Conservation (phyloP, 2,888 invertebrate genomes). For the Agrotis ipsilon region DNA sequence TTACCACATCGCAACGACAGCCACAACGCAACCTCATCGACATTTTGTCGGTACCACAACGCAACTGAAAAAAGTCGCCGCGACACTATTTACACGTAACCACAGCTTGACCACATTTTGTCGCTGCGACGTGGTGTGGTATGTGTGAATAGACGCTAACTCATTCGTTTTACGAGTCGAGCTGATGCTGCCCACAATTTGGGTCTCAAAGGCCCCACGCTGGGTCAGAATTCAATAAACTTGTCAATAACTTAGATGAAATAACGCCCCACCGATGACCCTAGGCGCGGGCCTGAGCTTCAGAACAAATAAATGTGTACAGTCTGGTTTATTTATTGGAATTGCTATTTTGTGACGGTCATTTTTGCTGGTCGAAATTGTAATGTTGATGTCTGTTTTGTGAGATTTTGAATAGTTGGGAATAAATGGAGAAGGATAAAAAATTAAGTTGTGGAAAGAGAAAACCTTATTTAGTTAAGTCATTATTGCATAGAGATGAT, state of each 20-base stretch:
- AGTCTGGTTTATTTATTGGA: constrained; percentile 48
- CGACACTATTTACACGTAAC: too few relatives aligned
- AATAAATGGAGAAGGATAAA: too few relatives aligned
- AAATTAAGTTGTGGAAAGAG: too few relatives aligned
- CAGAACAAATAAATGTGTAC: constrained; percentile 47
- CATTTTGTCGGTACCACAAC: too few relatives aligned
- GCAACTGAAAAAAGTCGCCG: too few relatives aligned
- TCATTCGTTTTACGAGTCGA: constrained; percentile 47
- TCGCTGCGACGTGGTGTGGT: too few relatives aligned
- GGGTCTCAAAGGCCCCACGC: constrained; percentile 41
- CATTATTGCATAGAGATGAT: too few relatives aligned
- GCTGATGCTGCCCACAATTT: constrained; percentile 33
- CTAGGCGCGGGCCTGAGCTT: constrained; percentile 22
- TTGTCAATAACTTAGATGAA: constrained; percentile 65
- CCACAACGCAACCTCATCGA: too few relatives aligned
- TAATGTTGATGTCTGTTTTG: constrained; percentile 13
- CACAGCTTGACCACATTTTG: too few relatives aligned
- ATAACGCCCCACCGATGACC: constrained; percentile 58
- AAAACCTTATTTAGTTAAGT: too few relatives aligned
- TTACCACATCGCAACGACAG: too few relatives aligned
- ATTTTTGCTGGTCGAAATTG: constrained; percentile 13
- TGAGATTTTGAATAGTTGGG: neutral
- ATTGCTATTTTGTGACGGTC: constrained; percentile 15
- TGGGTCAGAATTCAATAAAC: constrained; percentile 67
- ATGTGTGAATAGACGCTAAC: too few relatives aligned